Percentiles rank a stretch among this genome's conserved stretches.
These are phyloP conservation scores for Boleophthalmus pectinirostris DNA, from an alignment of 2,113 vertebrate species.

Conservation along the genomic window DNA sequence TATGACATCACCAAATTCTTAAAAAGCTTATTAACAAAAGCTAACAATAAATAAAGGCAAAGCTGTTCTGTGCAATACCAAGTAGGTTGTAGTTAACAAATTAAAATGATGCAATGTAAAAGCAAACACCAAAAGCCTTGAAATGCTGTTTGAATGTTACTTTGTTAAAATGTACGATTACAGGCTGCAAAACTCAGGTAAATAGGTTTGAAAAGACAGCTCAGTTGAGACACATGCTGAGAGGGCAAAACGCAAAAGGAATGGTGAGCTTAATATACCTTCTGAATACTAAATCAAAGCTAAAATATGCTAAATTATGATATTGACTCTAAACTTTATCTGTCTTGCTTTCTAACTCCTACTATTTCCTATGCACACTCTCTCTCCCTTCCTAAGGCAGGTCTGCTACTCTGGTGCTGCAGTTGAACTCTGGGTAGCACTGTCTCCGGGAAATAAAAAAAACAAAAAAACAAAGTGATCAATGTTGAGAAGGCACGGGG, in stretches of 20 bases:
- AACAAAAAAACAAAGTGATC: slow-evolving; percentile 86
- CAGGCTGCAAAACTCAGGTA: slow-evolving; percentile 5
- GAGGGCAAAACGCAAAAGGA: background rate
- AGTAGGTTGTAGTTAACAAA: background rate
- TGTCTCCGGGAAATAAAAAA: slow-evolving; percentile 81
- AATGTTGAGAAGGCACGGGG: slow-evolving; percentile 92
- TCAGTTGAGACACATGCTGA: slow-evolving; percentile 5
- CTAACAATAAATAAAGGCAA: background rate
- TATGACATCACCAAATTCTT: background rate
- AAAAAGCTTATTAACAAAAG: background rate
- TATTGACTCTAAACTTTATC: slow-evolving; percentile 83
- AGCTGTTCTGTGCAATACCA: background rate
- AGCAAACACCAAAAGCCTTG: slow-evolving; percentile 15
- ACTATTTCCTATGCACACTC: slow-evolving; percentile 28
- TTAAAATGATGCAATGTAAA: background rate
- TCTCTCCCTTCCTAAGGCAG: slow-evolving; percentile 53
- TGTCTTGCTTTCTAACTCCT: slow-evolving; percentile 66
- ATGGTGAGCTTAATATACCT: slow-evolving; percentile 2
- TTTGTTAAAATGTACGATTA: background rate
- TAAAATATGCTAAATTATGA: slow-evolving; percentile 79
- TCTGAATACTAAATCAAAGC: slow-evolving; percentile 18
- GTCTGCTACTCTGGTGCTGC: slow-evolving; percentile 80
- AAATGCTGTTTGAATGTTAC: slow-evolving; percentile 5
- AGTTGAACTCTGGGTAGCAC: slow-evolving; percentile 93
- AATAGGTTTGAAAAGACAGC: slow-evolving; percentile 13